phyloP scores from a whole-genome alignment of 2,888 invertebrate genomes.

The Oscheius onirici region DNA sequence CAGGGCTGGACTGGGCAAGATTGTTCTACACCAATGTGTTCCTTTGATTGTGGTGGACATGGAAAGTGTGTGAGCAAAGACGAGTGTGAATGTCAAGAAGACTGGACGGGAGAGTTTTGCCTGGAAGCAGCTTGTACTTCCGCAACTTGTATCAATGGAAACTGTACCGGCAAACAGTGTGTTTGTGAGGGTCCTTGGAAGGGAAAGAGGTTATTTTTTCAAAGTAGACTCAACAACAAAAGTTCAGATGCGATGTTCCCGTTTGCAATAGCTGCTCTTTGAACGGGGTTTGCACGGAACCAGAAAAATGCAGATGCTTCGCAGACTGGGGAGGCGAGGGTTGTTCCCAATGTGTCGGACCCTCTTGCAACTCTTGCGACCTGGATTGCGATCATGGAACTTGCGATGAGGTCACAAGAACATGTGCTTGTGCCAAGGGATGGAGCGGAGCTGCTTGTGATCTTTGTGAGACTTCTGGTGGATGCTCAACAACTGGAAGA shows the following conservation, averaged over 20 bases:
- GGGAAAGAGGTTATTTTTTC: conserved; percentile 28
- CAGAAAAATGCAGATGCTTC: conserved; percentile 51
- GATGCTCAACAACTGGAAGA: conserved; percentile 13
- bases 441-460: conserved; percentile 65
- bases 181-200: conserved; percentile 42
- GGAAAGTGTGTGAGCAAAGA: conserved; percentile 54
- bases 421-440: conserved; percentile 54
- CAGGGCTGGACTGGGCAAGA: conserved; percentile 51
- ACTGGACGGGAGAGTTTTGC: conserved; percentile 43
- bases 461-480: conserved; percentile 47
- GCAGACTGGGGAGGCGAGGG: conserved; percentile 46
- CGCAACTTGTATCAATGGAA: conserved; percentile 40
- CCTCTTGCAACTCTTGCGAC: conserved; percentile 52
- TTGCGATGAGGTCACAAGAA: conserved; percentile 43
- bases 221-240: neutral
- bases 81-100: conserved; percentile 42
- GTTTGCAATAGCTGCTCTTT: conserved; percentile 45
- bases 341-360: conserved; percentile 38
- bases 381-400: conserved; percentile 61
- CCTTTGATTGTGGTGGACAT: conserved; percentile 40
- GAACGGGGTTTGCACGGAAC: conserved; percentile 48
- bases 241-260: conserved; percentile 40
- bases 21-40: conserved; percentile 53
- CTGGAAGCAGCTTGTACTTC: conserved; percentile 36
- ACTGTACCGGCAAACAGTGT: conserved; percentile 42